Conservation (phyloP, 30 jellyfish, hydroid and myxozoan genomes). For the Cassiopea andromeda region DNA sequence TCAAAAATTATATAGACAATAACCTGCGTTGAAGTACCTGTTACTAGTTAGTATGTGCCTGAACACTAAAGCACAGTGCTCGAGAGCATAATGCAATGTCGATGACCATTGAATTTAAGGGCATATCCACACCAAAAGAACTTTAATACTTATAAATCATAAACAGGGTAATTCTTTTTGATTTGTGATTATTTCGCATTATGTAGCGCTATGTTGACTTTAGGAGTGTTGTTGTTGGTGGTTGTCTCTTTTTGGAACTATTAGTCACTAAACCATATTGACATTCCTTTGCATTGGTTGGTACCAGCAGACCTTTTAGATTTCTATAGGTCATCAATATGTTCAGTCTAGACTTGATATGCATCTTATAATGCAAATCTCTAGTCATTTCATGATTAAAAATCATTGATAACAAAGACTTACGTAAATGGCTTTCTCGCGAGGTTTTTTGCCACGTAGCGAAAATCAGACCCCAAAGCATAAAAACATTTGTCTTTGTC, state of each 20-base stretch:
- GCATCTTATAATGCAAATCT: background rate
- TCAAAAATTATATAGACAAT: constrained; percentile 40
- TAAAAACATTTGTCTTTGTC: no score
- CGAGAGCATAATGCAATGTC: constrained; percentile 2
- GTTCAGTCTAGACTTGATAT: background rate
- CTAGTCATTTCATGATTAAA: background rate
- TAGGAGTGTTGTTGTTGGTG: background rate
- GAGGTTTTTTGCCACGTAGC: background rate
- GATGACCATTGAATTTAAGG: constrained; percentile 16
- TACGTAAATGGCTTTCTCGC: background rate
- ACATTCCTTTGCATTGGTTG: background rate
- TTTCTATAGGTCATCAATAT: background rate
- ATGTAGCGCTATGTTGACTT: background rate
- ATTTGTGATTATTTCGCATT: background rate
- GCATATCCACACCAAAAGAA: background rate
- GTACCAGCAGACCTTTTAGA: background rate
- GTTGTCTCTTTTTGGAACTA: background rate
- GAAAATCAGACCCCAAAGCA: no score
- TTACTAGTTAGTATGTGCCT: constrained; percentile 22
- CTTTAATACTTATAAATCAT: no score
- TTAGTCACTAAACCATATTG: background rate
- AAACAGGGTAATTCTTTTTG: background rate
- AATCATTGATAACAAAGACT: background rate
- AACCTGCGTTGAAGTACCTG: constrained; percentile 55
- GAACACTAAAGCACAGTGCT: constrained; percentile 24